phyloP scores from a whole-genome alignment of 2,888 invertebrate genomes.

The Ophion costatus region DNA sequence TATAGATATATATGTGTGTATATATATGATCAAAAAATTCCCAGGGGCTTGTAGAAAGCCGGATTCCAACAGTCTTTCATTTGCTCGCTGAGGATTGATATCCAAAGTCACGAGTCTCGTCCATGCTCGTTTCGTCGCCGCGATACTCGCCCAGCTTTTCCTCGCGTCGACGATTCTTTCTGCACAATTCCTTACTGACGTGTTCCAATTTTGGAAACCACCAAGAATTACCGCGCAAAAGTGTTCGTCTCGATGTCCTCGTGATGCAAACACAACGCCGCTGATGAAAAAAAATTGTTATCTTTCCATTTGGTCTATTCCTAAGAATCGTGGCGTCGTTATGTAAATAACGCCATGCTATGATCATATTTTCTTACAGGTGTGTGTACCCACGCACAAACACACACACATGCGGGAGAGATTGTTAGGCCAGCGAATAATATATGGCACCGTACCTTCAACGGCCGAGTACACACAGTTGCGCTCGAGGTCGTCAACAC shows the following conservation, averaged over 20 bases:
- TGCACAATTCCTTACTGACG: constrained; percentile 71
- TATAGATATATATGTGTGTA: background rate
- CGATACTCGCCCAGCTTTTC: constrained; percentile 63
- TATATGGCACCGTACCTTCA: constrained; percentile 49
- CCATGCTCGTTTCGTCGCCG: constrained; percentile 67
- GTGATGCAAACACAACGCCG: constrained; percentile 67
- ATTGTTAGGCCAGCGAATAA: background rate
- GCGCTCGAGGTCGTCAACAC: constrained; percentile 34
- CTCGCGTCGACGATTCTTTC: constrained; percentile 62
- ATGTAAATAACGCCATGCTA: background rate
- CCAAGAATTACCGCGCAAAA: constrained; percentile 70
- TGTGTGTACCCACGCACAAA: background rate
- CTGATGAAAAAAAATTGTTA: constrained; percentile 55
- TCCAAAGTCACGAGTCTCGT: constrained; percentile 76
- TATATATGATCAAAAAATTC: constrained; percentile 40
- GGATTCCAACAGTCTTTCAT: constrained; percentile 47
- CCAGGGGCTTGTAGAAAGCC: constrained; percentile 62
- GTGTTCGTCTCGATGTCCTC: constrained; percentile 67
- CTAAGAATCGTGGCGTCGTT: too few species aligned
- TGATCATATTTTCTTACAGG: constrained; percentile 7
- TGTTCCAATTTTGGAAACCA: constrained; percentile 75
- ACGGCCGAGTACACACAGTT: constrained; percentile 51
- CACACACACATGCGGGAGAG: background rate
- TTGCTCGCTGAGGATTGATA: constrained; percentile 76
- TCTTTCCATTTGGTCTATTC: background rate